Evolutionary conservation across 2,113 vertebrate species (phyloP).

Genomic region (Perca fluviatilis): DNA sequence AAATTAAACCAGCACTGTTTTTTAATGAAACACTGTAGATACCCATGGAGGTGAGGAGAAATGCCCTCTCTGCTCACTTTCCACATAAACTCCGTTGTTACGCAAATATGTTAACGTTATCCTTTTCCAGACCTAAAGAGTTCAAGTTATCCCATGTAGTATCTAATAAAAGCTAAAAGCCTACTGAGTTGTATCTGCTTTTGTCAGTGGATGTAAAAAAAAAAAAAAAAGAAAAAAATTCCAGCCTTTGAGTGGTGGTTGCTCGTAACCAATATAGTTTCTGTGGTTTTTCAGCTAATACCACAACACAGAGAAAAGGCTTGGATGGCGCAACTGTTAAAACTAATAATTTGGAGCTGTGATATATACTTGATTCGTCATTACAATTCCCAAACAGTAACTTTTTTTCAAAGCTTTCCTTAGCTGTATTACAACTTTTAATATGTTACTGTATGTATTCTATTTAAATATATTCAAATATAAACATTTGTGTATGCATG

Average conservation of each 20-base stretch:
- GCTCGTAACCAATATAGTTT: slow-evolving; percentile 62
- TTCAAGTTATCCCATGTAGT: background rate
- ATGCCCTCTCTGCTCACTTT: background rate
- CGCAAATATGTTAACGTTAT: background rate
- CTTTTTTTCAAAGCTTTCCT: no score
- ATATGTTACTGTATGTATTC: background rate
- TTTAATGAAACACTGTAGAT: background rate
- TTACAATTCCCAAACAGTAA: background rate
- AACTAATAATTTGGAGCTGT: slow-evolving; percentile 6
- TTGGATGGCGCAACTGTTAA: background rate
- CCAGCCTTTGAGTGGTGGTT: slow-evolving; percentile 35
- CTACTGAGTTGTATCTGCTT: background rate
- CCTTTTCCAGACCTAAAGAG: background rate
- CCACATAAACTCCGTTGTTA: background rate
- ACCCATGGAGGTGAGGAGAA: background rate
- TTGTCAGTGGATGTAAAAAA: background rate
- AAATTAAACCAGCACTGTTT: background rate
- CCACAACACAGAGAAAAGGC: slow-evolving; percentile 50
- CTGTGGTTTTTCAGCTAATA: slow-evolving; percentile 75
- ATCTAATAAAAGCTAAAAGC: background rate
- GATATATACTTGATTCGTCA: background rate
- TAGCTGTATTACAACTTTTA: no score
- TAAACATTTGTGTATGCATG: no score
- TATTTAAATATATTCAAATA: background rate
- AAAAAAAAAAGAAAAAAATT: background rate